Conservation (phyloP, 2,113 vertebrate species). For the Channa maculata region DNA sequence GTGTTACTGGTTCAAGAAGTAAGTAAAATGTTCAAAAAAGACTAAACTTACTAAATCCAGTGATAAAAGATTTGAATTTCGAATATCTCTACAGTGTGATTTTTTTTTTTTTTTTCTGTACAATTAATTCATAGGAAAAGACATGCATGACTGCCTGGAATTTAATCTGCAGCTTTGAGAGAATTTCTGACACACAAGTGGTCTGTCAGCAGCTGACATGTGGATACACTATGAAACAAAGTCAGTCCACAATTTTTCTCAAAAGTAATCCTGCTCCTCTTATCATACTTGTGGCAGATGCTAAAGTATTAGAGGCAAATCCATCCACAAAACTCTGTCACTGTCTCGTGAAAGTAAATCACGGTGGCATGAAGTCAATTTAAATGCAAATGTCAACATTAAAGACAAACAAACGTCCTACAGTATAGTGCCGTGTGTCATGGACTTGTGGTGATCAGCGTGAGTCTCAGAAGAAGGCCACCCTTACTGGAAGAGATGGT, state of each 20-base stretch:
- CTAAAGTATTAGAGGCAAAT: constrained; percentile 67
- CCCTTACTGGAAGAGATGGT: constrained; percentile 30
- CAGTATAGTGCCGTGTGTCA: constrained; percentile 18
- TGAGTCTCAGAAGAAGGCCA: constrained; percentile 48
- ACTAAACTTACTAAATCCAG: background rate
- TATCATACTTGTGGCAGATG: constrained; percentile 59
- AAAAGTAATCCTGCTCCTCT: constrained; percentile 59
- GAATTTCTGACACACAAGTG: constrained; percentile 35
- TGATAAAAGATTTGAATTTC: constrained; percentile 12
- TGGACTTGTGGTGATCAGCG: constrained; percentile 50
- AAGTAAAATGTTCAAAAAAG: background rate
- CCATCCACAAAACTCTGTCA: constrained; percentile 39
- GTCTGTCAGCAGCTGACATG: constrained; percentile 10
- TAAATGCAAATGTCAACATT: constrained; percentile 74
- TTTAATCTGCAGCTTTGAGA: constrained; percentile 46
- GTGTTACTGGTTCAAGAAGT: background rate
- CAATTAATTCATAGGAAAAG: constrained; percentile 50
- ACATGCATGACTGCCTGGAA: constrained; percentile 30
- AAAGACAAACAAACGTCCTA: constrained; percentile 58
- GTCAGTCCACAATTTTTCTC: constrained; percentile 31
- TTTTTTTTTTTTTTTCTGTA: background rate
- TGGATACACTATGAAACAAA: constrained; percentile 47
- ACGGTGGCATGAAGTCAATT: constrained; percentile 69
- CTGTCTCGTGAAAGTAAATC: constrained; percentile 63
- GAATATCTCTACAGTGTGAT: constrained; percentile 22